Conservation (phyloP, 1,140 invertebrate species). For the Bathynomus jamesi region DNA sequence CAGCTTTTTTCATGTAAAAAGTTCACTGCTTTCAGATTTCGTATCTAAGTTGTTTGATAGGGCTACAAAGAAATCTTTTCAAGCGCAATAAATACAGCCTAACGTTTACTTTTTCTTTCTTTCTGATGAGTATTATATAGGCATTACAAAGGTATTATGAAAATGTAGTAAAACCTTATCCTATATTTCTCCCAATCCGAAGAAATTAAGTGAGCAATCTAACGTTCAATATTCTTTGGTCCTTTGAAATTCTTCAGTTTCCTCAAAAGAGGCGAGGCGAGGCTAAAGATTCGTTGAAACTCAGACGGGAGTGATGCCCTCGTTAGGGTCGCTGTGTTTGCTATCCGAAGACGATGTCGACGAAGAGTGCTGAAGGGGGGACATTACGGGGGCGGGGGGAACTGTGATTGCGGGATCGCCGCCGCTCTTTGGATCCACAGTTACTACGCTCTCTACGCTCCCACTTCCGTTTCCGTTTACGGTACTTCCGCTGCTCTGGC, state of each 20-base stretch:
- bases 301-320: neutral
- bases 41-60: too few relatives aligned
- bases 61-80: too few relatives aligned
- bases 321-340: neutral
- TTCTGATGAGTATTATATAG: too few relatives aligned
- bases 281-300: neutral
- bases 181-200: too few relatives aligned
- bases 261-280: neutral
- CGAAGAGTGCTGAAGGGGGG: neutral
- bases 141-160: too few relatives aligned
- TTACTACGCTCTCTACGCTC: neutral
- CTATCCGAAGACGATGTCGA: neutral
- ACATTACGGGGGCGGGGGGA: neutral
- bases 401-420: neutral
- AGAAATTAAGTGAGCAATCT: too few relatives aligned
- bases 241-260: neutral
- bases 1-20: too few relatives aligned
- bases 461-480: neutral
- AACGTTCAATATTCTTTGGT: too few relatives aligned
- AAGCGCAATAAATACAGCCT: too few relatives aligned
- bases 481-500: neutral
- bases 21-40: too few relatives aligned
- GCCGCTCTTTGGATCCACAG: neutral
- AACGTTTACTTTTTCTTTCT: too few relatives aligned
- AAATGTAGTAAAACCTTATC: too few relatives aligned